phyloP scores from a whole-genome alignment of 2,888 invertebrate species.

The Eupithecia exiguata region DNA sequence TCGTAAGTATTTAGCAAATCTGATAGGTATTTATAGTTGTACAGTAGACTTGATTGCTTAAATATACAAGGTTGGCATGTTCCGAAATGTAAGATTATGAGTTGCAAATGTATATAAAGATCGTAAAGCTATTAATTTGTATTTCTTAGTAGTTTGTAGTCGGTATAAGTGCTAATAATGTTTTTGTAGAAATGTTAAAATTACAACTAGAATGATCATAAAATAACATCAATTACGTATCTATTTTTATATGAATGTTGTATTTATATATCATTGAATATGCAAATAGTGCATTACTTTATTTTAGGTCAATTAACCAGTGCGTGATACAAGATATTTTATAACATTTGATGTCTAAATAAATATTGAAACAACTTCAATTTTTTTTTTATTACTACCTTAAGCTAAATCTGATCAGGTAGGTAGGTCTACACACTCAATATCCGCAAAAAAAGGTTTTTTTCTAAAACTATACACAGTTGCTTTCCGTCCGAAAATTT shows the following conservation, averaged over 20 bases:
- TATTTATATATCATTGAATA: slow-evolving; percentile 11
- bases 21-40: not conserved
- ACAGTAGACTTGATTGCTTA: not conserved
- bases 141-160: not conserved
- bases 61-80: not conserved
- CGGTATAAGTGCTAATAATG: not conserved
- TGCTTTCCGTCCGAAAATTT: slow-evolving; percentile 53
- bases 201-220: not conserved
- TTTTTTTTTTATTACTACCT: slow-evolving; percentile 35
- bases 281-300: slow-evolving; percentile 12
- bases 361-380: slow-evolving; percentile 39
- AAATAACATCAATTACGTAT: not conserved
- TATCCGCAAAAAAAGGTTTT: slow-evolving; percentile 33
- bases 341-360: slow-evolving; percentile 50
- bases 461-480: slow-evolving; percentile 43
- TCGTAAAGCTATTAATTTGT: not conserved
- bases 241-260: slow-evolving; percentile 68
- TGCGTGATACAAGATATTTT: slow-evolving; percentile 48
- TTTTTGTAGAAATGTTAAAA: not conserved
- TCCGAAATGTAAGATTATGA: not conserved
- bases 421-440: not conserved
- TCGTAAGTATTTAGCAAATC: not conserved
- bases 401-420: not conserved
- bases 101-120: not conserved
- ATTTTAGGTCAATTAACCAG: slow-evolving; percentile 57